Conservation (phyloP, 23 tunicate species). For the Corella eumyota region DNA sequence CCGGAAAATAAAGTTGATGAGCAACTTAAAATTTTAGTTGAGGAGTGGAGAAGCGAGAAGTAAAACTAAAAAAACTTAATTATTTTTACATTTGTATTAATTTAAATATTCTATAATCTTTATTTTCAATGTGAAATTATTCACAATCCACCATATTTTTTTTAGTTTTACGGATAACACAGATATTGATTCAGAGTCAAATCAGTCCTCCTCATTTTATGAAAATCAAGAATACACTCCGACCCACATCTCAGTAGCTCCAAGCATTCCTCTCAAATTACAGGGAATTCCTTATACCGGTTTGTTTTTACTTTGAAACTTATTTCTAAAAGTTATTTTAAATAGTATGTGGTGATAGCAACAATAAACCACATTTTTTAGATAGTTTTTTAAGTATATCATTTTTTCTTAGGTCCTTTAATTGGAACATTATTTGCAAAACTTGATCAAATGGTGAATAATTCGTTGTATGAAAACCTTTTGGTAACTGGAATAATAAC, state of each 20-base stretch:
- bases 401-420: conserved; percentile 54
- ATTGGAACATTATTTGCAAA: conserved; percentile 81
- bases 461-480: conserved; percentile 81
- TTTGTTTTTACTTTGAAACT: background rate
- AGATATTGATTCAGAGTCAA: conserved; percentile 44
- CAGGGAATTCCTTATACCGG: conserved; percentile 84
- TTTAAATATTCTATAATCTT: no score
- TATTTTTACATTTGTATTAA: no score
- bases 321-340: no score
- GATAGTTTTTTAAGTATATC: background rate
- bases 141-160: no score
- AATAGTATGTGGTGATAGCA: no score
- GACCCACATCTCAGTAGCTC: conserved; percentile 42
- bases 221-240: conserved; percentile 66
- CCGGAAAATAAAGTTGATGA: no score
- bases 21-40: no score
- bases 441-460: conserved; percentile 89
- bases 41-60: no score
- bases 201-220: conserved; percentile 70
- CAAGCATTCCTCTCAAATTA: conserved; percentile 44
- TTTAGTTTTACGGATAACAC: conserved; percentile 23
- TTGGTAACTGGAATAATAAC: conserved; percentile 86
- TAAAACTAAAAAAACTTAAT: no score
- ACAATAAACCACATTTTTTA: no score
- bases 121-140: no score